Evolutionary conservation across 2,888 invertebrate genomes (phyloP), one percentile per base, ranked within the genome.

Genomic region (Melanchra persicariae): DNA sequence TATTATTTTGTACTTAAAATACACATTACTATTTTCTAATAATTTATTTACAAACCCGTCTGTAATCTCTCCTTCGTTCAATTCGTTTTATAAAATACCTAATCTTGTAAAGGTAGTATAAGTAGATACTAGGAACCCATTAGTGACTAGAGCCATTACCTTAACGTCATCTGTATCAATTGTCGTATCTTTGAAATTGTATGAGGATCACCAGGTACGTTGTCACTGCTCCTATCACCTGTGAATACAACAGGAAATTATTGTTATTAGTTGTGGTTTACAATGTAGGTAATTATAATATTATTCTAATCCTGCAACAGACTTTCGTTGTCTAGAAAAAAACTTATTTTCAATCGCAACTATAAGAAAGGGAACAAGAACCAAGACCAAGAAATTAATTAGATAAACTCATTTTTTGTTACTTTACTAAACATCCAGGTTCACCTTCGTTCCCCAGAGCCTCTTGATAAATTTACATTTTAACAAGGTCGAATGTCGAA

Each of bases 191-290:
- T 89, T 97, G 97, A 74, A 97, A 97, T 86, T 97, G 97, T 87
- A 97, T 96, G 15, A 97, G 89, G 71, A 97, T 97, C 8, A 97
- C 97, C 65, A 97, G 87, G 85, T 97, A 97, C 0, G 97, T 97
- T 0, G 96, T 96, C 1, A 97, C 97, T 4, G 96, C 96, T 4
- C 96, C 97, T 3, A 96, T 94, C 24, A 97, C 94, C 97, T 97
- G 91, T 40, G 43, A 37, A 57, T n/a, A 55, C 6, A 34, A n/a
- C n/a, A 37, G 22, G 8, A 22, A 57, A n/a, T 34, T 1, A 34
- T 54, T 12, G 19, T 17, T 52, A 0, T 4, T 24, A 15, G 15
- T 24, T 24, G 19, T n/a, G n/a, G n/a, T n/a, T n/a, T n/a, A n/a
- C n/a, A n/a, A n/a, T n/a, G n/a, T n/a, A n/a, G n/a, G n/a, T n/a